These are phyloP conservation scores for Lampris megalopsis DNA, from an alignment of 2,113 vertebrate species.

Conservation along the genomic window DNA sequence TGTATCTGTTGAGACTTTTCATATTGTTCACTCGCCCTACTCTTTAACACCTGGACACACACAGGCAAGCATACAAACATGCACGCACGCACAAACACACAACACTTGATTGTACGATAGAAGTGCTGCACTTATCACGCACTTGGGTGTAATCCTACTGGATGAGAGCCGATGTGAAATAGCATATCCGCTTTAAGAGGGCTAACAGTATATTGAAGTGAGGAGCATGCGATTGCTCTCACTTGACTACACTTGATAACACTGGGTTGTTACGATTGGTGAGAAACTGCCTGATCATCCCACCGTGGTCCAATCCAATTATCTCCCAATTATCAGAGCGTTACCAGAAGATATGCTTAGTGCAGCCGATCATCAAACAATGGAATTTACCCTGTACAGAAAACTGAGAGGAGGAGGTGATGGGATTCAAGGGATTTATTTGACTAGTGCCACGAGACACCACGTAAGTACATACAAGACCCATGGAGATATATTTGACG, in stretches of 20 bases:
- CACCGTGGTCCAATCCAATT: slow-evolving; percentile 63
- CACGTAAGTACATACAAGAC: slow-evolving; percentile 1
- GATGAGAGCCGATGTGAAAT: background rate
- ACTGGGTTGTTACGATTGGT: slow-evolving; percentile 1
- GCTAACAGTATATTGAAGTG: slow-evolving; percentile 7
- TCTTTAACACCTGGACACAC: background rate
- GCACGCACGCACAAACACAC: too few relatives aligned
- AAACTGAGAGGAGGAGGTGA: slow-evolving; percentile 18
- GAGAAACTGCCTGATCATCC: slow-evolving; percentile 32
- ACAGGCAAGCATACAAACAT: background rate
- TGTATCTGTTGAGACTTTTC: too few relatives aligned
- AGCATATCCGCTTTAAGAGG: background rate
- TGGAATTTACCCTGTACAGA: slow-evolving; percentile 32
- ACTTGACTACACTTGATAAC: slow-evolving; percentile 28
- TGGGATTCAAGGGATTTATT: slow-evolving; percentile 46
- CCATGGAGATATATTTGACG: background rate
- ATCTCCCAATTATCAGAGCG: slow-evolving; percentile 62
- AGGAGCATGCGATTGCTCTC: slow-evolving; percentile 2
- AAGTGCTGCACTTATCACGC: background rate
- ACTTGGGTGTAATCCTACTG: background rate
- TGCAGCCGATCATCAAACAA: slow-evolving; percentile 51
- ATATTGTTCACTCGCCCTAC: background rate
- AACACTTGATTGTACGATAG: background rate
- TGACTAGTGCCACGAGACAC: slow-evolving; percentile 38
- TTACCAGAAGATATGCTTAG: slow-evolving; percentile 56